phyloP scores from a whole-genome alignment of 2,888 invertebrate species.

The Scaeva pyrastri region DNA sequence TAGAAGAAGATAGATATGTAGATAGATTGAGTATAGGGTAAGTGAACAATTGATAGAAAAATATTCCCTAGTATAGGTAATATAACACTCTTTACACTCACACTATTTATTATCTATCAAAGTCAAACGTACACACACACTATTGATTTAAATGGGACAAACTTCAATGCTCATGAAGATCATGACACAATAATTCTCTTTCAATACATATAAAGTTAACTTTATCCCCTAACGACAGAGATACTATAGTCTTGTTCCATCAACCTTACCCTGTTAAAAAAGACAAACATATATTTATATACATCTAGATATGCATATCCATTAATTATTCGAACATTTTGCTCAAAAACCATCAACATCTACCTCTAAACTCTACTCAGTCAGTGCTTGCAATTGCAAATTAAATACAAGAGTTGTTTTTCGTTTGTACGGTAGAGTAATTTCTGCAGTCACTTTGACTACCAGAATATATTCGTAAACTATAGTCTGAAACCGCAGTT shows the following conservation, averaged over 20 bases:
- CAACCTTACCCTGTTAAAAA: not conserved
- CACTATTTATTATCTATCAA: not conserved
- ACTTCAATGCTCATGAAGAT: constrained; percentile 7
- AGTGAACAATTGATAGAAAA: too few relatives aligned
- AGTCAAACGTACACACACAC: constrained; percentile 6
- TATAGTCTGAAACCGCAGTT: constrained; percentile 34
- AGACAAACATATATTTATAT: not conserved
- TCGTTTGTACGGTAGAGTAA: constrained; percentile 18
- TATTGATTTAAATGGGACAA: constrained; percentile 16
- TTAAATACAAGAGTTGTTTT: constrained; percentile 32
- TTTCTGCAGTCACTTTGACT: constrained; percentile 34
- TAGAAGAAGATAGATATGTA: too few relatives aligned
- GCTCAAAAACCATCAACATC: constrained; percentile 20
- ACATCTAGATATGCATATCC: not conserved
- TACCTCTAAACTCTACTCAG: constrained; percentile 25
- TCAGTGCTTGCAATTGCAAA: too few relatives aligned
- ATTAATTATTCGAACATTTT: constrained; percentile 30
- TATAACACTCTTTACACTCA: not conserved
- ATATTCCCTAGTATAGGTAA: too few relatives aligned
- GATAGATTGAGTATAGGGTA: too few relatives aligned
- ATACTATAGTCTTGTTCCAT: not conserved
- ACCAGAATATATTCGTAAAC: not conserved
- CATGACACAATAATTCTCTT: constrained; percentile 12
- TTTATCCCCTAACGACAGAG: not conserved
- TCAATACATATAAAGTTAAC: not conserved